Conservation (phyloP, 2,888 invertebrate genomes). For the Calameuta filiformis region DNA sequence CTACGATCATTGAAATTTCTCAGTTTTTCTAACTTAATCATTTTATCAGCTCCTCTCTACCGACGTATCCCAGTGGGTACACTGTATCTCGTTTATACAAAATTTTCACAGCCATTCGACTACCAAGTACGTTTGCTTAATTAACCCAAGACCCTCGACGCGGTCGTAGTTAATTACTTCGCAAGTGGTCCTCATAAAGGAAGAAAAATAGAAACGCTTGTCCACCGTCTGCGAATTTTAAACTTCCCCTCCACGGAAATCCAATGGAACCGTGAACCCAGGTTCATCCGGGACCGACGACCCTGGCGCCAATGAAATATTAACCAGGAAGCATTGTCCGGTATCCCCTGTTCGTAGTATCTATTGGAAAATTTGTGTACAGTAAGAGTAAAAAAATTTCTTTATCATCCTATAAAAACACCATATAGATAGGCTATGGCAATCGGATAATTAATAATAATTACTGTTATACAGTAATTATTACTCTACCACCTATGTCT, state of each 20-base stretch:
- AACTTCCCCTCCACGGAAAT: neutral
- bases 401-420: neutral
- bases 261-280: neutral
- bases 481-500: neutral
- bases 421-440: neutral
- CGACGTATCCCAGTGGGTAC: neutral
- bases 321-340: neutral
- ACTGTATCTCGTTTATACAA: neutral
- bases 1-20: neutral
- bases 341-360: neutral
- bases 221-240: neutral
- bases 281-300: neutral
- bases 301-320: neutral
- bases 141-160: neutral
- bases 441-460: neutral
- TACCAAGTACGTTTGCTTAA: neutral
- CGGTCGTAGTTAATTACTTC: neutral
- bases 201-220: neutral
- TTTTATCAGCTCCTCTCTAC: neutral
- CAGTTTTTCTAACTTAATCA: neutral
- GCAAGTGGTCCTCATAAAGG: neutral
- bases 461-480: too few species aligned
- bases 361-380: neutral
- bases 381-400: neutral
- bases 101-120: neutral